These are phyloP conservation scores for Forbesichthys agassizii DNA, from an alignment of 2,113 vertebrate species.

Conservation along the genomic window DNA sequence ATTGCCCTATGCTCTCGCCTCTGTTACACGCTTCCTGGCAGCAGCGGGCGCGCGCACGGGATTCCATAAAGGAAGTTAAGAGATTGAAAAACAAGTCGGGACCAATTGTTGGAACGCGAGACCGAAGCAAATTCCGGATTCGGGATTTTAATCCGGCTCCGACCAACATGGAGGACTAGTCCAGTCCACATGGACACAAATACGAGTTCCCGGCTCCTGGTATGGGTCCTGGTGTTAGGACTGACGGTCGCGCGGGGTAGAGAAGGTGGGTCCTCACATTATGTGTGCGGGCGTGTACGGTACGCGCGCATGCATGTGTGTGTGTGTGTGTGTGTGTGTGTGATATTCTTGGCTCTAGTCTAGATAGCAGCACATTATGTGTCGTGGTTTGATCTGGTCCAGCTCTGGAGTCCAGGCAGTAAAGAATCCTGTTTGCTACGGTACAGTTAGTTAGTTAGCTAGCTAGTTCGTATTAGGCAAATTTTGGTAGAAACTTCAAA, in stretches of 20 bases:
- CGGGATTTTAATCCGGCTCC: neutral
- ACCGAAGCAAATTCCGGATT: neutral
- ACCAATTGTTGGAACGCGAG: slow-evolving; percentile 25
- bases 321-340: neutral
- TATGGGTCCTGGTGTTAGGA: slow-evolving; percentile 71
- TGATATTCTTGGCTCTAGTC: slow-evolving; percentile 1
- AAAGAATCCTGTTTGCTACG: too few relatives aligned
- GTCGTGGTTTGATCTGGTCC: slow-evolving; percentile 26
- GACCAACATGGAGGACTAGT: slow-evolving; percentile 54
- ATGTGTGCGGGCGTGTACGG: neutral
- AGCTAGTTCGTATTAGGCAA: too few relatives aligned
- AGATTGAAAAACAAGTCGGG: slow-evolving; percentile 24
- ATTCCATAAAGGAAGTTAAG: slow-evolving; percentile 64
- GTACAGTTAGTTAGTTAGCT: too few relatives aligned
- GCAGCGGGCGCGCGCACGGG: slow-evolving; percentile 40
- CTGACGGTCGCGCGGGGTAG: slow-evolving; percentile 63
- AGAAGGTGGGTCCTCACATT: slow-evolving; percentile 74
- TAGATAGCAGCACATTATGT: neutral
- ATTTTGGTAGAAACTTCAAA: slow-evolving; percentile 38
- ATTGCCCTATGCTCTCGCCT: slow-evolving; percentile 18
- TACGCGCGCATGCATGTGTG: neutral
- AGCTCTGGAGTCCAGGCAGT: slow-evolving; percentile 25
- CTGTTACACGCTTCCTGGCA: slow-evolving; percentile 53
- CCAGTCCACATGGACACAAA: slow-evolving; percentile 72
- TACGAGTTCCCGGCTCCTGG: slow-evolving; percentile 75